Percentiles rank a stretch among this genome's conserved stretches.
These are phyloP conservation scores for Arvicanthis niloticus DNA, from an alignment of 2,113 vertebrate species.

Conservation along the genomic window DNA sequence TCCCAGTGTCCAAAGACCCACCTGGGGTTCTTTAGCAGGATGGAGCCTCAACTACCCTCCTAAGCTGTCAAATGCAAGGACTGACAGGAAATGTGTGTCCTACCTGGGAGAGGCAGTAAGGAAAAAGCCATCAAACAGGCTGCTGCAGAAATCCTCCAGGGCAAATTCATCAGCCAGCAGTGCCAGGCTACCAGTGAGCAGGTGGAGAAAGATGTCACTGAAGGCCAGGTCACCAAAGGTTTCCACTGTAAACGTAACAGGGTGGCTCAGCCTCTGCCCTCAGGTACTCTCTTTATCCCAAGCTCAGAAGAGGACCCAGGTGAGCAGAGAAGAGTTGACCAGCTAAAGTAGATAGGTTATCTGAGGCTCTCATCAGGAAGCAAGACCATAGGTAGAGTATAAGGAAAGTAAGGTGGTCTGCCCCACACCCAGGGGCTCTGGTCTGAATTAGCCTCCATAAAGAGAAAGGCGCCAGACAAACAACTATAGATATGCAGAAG, in stretches of 20 bases:
- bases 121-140: conserved; percentile 96
- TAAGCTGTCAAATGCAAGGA: background rate
- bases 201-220: conserved; percentile 97
- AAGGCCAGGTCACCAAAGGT: conserved; percentile 96
- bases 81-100: background rate
- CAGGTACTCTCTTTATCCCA: background rate
- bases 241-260: conserved; percentile 87
- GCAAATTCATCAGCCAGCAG: conserved; percentile 96
- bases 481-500: background rate
- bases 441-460: background rate
- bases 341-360: background rate
- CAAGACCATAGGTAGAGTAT: accelerated
- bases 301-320: background rate
- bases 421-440: background rate
- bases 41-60: background rate
- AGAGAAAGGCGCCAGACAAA: background rate
- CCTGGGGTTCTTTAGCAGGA: background rate
- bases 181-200: conserved; percentile 95
- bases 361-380: background rate
- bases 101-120: conserved; percentile 95
- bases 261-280: background rate
- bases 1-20: background rate
- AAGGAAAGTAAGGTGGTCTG: too few species aligned
- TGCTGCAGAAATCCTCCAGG: conserved; percentile 94
- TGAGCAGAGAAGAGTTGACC: too few species aligned